A percentile compares a stretch with the other conserved stretches of the same genome.
Conservation (phyloP, 2,888 invertebrate species). For the Urechis unicinctus region DNA sequence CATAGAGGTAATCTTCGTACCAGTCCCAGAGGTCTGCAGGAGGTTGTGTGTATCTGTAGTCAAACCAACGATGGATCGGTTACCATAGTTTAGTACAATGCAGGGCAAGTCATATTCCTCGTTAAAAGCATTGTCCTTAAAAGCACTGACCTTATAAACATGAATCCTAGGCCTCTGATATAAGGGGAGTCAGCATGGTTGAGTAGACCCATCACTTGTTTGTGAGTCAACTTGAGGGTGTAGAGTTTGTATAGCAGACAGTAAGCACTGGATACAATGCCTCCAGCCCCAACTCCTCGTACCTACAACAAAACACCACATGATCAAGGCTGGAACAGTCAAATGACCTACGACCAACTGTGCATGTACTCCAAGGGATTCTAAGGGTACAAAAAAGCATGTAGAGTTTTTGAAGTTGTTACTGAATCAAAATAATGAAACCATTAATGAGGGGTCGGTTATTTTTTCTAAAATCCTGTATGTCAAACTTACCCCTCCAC, state of each 20-base stretch:
- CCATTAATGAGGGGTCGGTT: background rate
- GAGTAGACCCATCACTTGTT: constrained; percentile 91
- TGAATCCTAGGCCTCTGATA: constrained; percentile 87
- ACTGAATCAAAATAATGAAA: no score
- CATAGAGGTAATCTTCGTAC: constrained; percentile 93
- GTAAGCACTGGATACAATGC: constrained; percentile 98
- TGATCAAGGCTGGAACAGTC: no score
- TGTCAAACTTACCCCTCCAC: constrained; percentile 84
- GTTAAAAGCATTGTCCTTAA: background rate
- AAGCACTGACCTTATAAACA: constrained; percentile 62
- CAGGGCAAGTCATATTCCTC: background rate
- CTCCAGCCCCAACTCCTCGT: constrained; percentile 97
- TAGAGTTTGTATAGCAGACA: constrained; percentile 98
- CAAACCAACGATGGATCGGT: constrained; percentile 1
- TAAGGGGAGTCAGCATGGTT: constrained; percentile 95
- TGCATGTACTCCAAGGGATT: no score
- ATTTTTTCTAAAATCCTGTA: background rate
- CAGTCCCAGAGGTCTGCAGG: constrained; percentile 93
- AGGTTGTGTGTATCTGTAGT: constrained; percentile 83
- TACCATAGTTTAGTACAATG: background rate
- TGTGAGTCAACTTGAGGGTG: constrained; percentile 91
- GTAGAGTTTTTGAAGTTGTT: no score
- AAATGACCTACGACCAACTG: no score
- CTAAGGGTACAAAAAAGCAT: no score
- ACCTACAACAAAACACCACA: constrained; percentile 59